These are phyloP conservation scores for Agonum fuliginosum DNA, from an alignment of 2,888 invertebrate genomes.

Conservation along the genomic window DNA sequence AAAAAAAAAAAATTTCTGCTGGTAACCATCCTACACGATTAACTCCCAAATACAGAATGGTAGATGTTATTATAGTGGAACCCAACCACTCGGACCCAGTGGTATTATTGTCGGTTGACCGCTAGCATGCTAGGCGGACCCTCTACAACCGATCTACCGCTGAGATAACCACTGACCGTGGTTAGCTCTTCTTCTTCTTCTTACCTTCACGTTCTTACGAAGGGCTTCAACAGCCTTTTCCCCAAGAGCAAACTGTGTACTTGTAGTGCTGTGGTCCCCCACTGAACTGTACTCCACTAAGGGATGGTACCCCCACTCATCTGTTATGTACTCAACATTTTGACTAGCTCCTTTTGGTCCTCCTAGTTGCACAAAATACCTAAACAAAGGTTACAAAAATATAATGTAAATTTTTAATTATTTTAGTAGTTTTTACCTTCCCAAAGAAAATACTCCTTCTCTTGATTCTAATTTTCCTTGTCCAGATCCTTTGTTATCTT, in stretches of 20 bases:
- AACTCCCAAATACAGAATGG: too few species aligned
- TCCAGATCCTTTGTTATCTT: conserved; percentile 70
- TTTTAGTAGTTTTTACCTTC: conserved; percentile 68
- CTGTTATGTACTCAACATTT: conserved; percentile 78
- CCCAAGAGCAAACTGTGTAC: conserved; percentile 76
- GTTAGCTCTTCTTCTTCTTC: too few species aligned
- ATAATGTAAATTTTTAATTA: not conserved
- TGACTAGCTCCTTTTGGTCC: conserved; percentile 70
- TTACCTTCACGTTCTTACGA: conserved; percentile 63
- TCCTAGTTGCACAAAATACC: conserved; percentile 69
- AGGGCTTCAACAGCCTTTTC: conserved; percentile 75
- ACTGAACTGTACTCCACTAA: conserved; percentile 76
- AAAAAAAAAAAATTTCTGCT: too few species aligned
- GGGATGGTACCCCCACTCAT: conserved; percentile 80
- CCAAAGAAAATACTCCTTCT: conserved; percentile 72
- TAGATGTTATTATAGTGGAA: too few species aligned
- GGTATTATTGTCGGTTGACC: too few species aligned
- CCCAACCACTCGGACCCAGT: too few species aligned
- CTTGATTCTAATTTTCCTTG: conserved; percentile 73
- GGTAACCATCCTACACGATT: too few species aligned
- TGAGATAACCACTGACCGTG: too few species aligned
- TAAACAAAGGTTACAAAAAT: conserved; percentile 58
- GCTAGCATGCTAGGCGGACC: too few species aligned
- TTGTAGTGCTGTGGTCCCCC: conserved; percentile 73
- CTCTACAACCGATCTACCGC: too few species aligned